Base-by-base conservation (phyloP, 2,113 vertebrate species). In the Etheostoma cragini region DNA sequence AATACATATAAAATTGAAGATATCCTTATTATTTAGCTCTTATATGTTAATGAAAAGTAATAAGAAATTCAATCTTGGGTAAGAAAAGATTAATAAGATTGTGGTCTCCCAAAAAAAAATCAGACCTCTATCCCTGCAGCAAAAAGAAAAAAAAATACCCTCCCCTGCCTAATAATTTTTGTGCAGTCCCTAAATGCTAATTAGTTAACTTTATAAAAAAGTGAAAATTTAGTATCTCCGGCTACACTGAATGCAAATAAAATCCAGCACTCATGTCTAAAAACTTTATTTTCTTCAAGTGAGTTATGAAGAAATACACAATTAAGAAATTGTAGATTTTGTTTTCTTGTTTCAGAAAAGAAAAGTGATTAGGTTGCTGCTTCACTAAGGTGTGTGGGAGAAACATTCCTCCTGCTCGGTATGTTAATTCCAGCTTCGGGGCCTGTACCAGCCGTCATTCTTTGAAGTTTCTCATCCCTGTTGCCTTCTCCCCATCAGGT, bases 391-490 rank as follows among this genome's bases (percentile, higher is more conserved):
- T 88, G 79, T 92, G 88, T 89, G 83, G 88, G 87, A 92, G 87
- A 90, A 80, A 75, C 91, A 94, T 94, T 94, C 94, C 88, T 91
- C 70, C 74, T 78, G 79, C 84, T 70, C 87, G 88, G 86, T 91
- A 92, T 94, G 92, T 92, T 93, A 91, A 90, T 94, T 93, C 86
- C 85, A 84, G 93, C 94, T 92, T 77, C 63, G 56, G 90, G 94
- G 85, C 87, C 69, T 87, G 77, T 77, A 82, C 82, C 89, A 84
- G 84, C 91, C 82, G 84, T 81, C 61, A 17, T 50, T 70, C 88
- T 90, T 94, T 94, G 81, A 93, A 89, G 89, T 86, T 86, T 58
- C 84, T 73, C 57, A 72, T 71, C 2, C 22, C 24, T 33, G 14
- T 78, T 76, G 79, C 81, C 65, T 78, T 88, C 83, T 80, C 70